phyloP scores from a whole-genome alignment of 2,113 vertebrate genomes.

The Alectura lathami region DNA sequence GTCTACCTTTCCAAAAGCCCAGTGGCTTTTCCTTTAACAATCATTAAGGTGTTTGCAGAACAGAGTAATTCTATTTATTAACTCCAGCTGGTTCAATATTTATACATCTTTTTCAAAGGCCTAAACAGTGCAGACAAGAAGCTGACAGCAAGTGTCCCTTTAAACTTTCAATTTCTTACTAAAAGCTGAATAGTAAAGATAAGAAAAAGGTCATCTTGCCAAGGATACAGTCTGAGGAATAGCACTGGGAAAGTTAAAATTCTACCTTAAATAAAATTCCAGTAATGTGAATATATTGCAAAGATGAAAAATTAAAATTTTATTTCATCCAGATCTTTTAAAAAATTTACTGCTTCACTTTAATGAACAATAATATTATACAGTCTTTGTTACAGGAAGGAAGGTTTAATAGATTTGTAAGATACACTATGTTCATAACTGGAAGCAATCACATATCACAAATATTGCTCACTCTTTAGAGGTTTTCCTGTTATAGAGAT shows the following conservation, averaged over 20 bases:
- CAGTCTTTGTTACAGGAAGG: not conserved
- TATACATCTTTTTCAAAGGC: slow-evolving; percentile 10
- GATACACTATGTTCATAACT: not conserved
- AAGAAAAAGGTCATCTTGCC: slow-evolving; percentile 31
- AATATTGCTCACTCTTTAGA: slow-evolving; percentile 10
- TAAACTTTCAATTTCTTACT: slow-evolving; percentile 5
- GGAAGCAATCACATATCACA: slow-evolving; percentile 14
- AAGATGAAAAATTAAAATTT: not conserved
- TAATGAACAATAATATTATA: slow-evolving; percentile 37
- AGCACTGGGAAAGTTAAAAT: not conserved
- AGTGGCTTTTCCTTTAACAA: not conserved
- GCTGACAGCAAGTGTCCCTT: slow-evolving; percentile 7
- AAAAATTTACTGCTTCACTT: not conserved
- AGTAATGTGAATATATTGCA: not conserved
- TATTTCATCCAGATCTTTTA: not conserved
- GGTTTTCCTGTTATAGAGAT: not conserved
- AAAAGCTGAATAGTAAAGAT: slow-evolving; percentile 63
- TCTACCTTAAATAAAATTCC: not conserved
- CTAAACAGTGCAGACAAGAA: not conserved
- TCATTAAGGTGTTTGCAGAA: not conserved
- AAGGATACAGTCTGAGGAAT: not conserved
- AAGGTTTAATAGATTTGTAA: slow-evolving; percentile 11
- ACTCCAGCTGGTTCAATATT: slow-evolving; percentile 32
- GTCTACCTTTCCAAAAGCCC: not conserved
- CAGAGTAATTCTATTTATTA: slow-evolving; percentile 29